Evolutionary conservation across 2,888 invertebrate species (phyloP).

Genomic region (Lathronympha strigana): DNA sequence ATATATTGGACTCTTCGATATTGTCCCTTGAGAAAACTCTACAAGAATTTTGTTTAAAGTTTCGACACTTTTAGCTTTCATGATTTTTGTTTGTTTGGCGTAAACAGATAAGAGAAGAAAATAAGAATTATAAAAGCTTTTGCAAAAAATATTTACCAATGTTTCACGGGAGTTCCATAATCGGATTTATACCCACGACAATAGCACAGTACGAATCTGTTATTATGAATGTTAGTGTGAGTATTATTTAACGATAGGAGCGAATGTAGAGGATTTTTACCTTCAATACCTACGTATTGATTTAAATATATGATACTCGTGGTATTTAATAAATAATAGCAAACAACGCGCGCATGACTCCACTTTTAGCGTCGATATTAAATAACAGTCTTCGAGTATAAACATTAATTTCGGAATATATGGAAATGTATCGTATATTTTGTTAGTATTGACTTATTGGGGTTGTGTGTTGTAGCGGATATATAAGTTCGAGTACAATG

Average conservation of each 20-base stretch:
- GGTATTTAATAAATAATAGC: background rate
- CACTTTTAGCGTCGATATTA: background rate
- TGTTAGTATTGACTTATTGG: background rate
- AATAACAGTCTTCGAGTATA: background rate
- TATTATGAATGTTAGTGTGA: background rate
- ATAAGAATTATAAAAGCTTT: background rate
- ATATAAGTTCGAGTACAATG: no score
- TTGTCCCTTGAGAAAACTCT: background rate
- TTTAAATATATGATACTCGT: no score
- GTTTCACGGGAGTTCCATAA: background rate
- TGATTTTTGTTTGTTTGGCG: conserved; percentile 4
- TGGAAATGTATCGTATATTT: background rate
- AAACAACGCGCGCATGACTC: background rate
- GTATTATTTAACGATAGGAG: background rate
- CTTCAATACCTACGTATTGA: background rate
- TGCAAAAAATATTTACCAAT: background rate
- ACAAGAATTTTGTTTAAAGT: conserved; percentile 1
- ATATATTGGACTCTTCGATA: background rate
- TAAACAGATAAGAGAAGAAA: background rate
- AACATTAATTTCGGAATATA: conserved; percentile 1
- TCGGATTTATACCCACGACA: conserved; percentile 12
- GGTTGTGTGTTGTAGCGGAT: no score
- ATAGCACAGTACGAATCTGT: background rate
- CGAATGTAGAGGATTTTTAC: background rate
- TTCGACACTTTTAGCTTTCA: conserved; percentile 4